Evolutionary conservation across 2,888 invertebrate genomes (phyloP).

Genomic region (Venusia cambrica): DNA sequence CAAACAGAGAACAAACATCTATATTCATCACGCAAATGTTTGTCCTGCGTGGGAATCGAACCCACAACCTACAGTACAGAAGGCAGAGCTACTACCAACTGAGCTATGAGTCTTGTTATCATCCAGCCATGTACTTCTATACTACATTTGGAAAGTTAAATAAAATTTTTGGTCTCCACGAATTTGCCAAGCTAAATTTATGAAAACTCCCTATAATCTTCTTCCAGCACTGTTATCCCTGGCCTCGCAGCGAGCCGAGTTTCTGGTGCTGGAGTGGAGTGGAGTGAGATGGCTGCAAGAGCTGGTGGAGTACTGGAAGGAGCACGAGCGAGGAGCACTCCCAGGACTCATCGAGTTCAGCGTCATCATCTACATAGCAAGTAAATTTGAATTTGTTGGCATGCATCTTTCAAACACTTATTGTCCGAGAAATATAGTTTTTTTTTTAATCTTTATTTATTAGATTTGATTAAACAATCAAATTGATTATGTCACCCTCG

Average conservation of each 20-base stretch:
- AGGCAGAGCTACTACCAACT: no score
- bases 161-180: no score
- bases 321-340: conserved; percentile 87
- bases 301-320: conserved; percentile 88
- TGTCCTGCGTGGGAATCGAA: no score
- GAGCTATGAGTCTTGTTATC: no score
- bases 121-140: no score
- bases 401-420: conserved; percentile 33
- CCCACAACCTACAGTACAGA: no score
- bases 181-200: no score
- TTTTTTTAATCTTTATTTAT: background rate
- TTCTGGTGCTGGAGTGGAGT: conserved; percentile 88
- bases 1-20: no score
- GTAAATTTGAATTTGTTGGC: conserved; percentile 80
- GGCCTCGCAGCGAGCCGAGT: conserved; percentile 95
- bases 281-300: conserved; percentile 89
- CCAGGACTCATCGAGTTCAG: conserved; percentile 91
- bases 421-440: background rate
- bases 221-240: conserved; percentile 91
- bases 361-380: conserved; percentile 93
- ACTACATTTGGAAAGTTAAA: no score
- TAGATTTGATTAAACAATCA: no score
- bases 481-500: no score
- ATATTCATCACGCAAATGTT: no score
- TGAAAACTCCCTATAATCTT: background rate